These are phyloP conservation scores for Xenopus laevis DNA, from an alignment of 2,113 vertebrate species.

Conservation along the genomic window DNA sequence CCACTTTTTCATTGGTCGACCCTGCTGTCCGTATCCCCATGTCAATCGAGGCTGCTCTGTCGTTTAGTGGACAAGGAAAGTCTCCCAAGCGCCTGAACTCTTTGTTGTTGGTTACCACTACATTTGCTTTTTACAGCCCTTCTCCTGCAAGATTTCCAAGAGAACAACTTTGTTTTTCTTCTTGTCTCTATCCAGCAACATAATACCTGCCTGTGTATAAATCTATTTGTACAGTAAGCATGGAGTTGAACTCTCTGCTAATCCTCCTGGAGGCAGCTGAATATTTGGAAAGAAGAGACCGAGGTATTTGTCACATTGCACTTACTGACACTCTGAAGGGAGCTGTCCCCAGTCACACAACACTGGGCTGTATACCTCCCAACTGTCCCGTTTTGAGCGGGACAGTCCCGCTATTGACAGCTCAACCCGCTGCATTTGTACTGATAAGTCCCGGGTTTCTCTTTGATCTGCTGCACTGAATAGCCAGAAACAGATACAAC, in stretches of 20 bases:
- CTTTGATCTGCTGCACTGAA: too few species aligned
- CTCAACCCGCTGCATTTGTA: too few species aligned
- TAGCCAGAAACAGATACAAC: too few species aligned
- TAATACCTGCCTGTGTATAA: conserved; percentile 1
- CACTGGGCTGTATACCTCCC: too few species aligned
- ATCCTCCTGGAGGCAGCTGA: too few species aligned
- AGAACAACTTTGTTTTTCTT: not conserved
- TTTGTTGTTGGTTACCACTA: conserved; percentile 59
- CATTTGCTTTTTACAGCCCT: conserved; percentile 20
- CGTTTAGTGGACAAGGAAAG: conserved; percentile 72
- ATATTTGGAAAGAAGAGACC: too few species aligned
- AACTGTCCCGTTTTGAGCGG: too few species aligned
- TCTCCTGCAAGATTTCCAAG: not conserved
- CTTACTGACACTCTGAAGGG: too few species aligned
- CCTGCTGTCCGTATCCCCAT: conserved; percentile 54
- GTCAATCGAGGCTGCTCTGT: conserved; percentile 68
- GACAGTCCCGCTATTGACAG: too few species aligned
- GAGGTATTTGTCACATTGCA: too few species aligned
- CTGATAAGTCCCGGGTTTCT: too few species aligned
- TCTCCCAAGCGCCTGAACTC: conserved; percentile 73
- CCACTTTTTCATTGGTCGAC: conserved; percentile 60
- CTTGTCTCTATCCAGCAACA: not conserved
- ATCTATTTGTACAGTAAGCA: conserved; percentile 50
- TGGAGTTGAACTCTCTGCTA: conserved; percentile 87
- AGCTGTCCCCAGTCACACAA: too few species aligned